Conservation (phyloP, 92 coral and sea anemone genomes). For the Heteractis magnifica region DNA sequence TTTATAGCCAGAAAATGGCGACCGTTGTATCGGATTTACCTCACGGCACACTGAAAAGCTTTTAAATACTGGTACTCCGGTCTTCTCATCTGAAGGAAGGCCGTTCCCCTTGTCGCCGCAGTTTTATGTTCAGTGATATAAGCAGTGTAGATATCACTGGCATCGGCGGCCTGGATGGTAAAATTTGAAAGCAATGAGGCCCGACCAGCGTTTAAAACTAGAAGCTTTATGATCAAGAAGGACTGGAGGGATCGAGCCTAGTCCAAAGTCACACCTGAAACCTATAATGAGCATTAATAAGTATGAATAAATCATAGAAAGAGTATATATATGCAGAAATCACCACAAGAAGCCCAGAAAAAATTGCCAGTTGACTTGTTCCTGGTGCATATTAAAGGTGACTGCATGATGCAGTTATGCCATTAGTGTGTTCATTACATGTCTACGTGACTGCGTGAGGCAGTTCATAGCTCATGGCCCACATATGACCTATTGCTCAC, state of each 20-base stretch:
- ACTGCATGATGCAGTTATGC: too few relatives aligned
- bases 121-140: conserved; percentile 7
- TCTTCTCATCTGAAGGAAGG: conserved; percentile 9
- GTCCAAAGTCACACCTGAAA: not conserved
- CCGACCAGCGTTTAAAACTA: not conserved
- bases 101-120: conserved; percentile 1
- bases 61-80: not conserved
- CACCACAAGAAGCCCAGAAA: too few relatives aligned
- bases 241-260: not conserved
- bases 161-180: not conserved
- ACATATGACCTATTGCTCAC: too few relatives aligned
- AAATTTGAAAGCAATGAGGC: not conserved
- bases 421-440: too few relatives aligned
- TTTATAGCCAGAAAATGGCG: too few relatives aligned
- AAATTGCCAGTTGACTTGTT: too few relatives aligned
- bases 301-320: too few relatives aligned
- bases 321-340: too few relatives aligned
- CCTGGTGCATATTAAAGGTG: too few relatives aligned
- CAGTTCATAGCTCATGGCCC: too few relatives aligned
- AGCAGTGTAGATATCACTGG: not conserved
- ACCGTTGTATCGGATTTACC: not conserved
- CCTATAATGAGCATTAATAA: too few relatives aligned
- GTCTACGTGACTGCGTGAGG: too few relatives aligned
- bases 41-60: not conserved
- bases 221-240: not conserved